Percentiles rank a stretch among this genome's conserved stretches.
phyloP scores from a whole-genome alignment of 2,113 vertebrate species.

The Rallus limicola region DNA sequence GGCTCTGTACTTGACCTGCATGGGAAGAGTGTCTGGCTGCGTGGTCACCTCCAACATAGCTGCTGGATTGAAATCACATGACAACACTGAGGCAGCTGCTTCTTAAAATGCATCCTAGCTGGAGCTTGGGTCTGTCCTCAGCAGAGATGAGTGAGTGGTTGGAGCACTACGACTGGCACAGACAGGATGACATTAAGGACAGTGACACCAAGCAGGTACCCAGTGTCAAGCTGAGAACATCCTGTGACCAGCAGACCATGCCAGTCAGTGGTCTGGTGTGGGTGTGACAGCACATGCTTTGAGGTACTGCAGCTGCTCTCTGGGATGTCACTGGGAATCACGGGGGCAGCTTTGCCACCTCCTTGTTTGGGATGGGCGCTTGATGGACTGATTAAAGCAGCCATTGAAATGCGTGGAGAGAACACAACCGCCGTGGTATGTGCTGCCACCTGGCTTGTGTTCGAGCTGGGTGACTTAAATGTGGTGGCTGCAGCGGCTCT shows the following conservation, averaged over 20 bases:
- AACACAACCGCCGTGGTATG: accelerated
- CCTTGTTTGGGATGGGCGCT: neutral
- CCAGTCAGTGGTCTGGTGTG: neutral
- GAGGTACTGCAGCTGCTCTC: neutral
- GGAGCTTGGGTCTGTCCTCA: neutral
- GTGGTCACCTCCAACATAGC: neutral
- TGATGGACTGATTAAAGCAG: accelerated
- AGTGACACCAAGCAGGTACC: neutral
- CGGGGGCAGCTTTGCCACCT: neutral
- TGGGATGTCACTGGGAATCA: accelerated
- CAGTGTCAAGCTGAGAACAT: neutral
- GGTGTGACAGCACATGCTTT: too few relatives aligned
- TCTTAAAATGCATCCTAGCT: neutral
- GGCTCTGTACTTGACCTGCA: accelerated
- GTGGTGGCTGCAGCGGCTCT: neutral
- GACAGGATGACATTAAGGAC: neutral
- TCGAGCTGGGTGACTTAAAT: neutral
- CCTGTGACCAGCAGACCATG: neutral
- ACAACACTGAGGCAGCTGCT: neutral
- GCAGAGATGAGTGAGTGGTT: neutral
- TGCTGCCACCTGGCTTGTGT: neutral
- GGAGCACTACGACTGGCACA: accelerated
- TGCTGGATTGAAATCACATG: neutral
- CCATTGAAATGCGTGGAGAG: neutral
- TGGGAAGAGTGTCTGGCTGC: neutral